Conservation (phyloP, 2,888 invertebrate species). For the Lottia scabra region DNA sequence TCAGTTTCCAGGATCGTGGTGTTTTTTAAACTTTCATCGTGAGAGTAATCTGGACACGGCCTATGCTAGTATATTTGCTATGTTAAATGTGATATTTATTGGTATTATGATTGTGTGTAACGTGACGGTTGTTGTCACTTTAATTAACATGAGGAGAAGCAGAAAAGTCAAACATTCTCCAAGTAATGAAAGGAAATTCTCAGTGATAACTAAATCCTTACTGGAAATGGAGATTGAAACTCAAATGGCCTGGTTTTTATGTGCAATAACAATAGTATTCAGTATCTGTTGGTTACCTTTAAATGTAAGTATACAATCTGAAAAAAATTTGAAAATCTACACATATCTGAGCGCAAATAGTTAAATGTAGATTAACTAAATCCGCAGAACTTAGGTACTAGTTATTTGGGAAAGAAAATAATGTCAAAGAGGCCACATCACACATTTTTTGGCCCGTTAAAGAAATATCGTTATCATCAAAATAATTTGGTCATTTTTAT, state of each 20-base stretch:
- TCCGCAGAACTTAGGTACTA: no score
- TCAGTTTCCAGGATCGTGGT: constrained; percentile 69
- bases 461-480: no score
- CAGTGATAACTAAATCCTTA: constrained; percentile 24
- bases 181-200: constrained; percentile 36
- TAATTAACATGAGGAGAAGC: constrained; percentile 52
- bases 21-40: constrained; percentile 66
- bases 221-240: constrained; percentile 54
- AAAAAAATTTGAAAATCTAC: neutral
- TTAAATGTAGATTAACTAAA: neutral
- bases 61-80: constrained; percentile 59
- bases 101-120: constrained; percentile 48
- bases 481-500: no score
- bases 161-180: constrained; percentile 42
- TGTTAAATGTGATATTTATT: constrained; percentile 55
- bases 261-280: constrained; percentile 65
- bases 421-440: no score
- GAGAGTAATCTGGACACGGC: constrained; percentile 42
- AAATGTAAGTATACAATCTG: constrained; percentile 61
- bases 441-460: no score
- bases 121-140: constrained; percentile 48
- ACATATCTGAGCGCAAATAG: neutral
- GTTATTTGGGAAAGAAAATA: no score
- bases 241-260: constrained; percentile 66
- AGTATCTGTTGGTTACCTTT: constrained; percentile 65